These are phyloP conservation scores for Silvanus unidentatus DNA, from an alignment of 2,888 invertebrate species.

Conservation along the genomic window DNA sequence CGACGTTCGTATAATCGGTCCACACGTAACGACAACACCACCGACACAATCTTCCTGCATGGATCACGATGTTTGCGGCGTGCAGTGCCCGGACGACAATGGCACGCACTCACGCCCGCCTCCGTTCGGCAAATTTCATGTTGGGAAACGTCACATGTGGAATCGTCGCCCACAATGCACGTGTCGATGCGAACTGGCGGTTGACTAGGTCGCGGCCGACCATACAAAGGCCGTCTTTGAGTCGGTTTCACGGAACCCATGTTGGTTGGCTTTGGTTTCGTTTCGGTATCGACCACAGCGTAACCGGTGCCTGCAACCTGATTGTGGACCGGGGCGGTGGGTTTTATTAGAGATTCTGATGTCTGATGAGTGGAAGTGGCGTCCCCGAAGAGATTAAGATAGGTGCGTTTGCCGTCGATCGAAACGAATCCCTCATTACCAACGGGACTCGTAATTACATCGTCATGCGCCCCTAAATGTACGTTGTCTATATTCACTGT, in stretches of 20 bases:
- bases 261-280: conserved; percentile 35
- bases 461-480: conserved; percentile 38
- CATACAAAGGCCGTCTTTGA: conserved; percentile 52
- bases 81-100: conserved; percentile 74
- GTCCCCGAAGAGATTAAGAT: conserved; percentile 76
- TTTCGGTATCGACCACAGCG: conserved; percentile 57
- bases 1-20: conserved; percentile 76
- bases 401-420: conserved; percentile 85
- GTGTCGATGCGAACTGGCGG: conserved; percentile 81
- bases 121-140: conserved; percentile 85
- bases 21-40: conserved; percentile 73
- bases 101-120: conserved; percentile 81
- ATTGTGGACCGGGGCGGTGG: conserved; percentile 41
- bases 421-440: conserved; percentile 84
- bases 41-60: conserved; percentile 70
- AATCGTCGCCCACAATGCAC: conserved; percentile 88
- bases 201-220: conserved; percentile 52
- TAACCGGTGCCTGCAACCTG: conserved; percentile 59
- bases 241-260: conserved; percentile 40
- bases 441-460: conserved; percentile 74
- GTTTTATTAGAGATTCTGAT: conserved; percentile 35
- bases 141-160: conserved; percentile 82
- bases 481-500: conserved; percentile 52
- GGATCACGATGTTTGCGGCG: conserved; percentile 68
- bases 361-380: conserved; percentile 38